These are phyloP conservation scores for Cataglyphis rosenhaueri DNA, from an alignment of 2,888 invertebrate species.

Conservation along the genomic window DNA sequence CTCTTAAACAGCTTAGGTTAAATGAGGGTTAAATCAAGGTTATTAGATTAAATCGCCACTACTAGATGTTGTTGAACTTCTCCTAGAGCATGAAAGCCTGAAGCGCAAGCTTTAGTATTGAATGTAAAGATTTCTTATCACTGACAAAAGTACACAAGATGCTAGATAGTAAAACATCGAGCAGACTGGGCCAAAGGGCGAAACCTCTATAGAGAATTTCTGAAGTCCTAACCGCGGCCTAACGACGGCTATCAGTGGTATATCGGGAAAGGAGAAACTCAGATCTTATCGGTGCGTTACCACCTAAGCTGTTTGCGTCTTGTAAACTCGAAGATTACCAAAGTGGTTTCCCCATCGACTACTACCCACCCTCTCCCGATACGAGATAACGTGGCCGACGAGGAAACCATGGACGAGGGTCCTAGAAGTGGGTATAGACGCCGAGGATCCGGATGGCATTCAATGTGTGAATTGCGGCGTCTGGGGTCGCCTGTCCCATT, in stretches of 20 bases:
- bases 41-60: slow-evolving; percentile 46
- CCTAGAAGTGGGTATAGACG: slow-evolving; percentile 65
- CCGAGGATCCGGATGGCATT: slow-evolving; percentile 74
- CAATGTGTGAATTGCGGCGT: slow-evolving; percentile 80
- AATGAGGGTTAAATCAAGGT: too few species aligned
- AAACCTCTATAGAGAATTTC: slow-evolving; percentile 56
- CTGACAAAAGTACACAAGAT: slow-evolving; percentile 64
- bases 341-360: slow-evolving; percentile 66
- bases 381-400: slow-evolving; percentile 76
- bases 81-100: slow-evolving; percentile 51
- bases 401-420: slow-evolving; percentile 74
- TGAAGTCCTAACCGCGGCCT: slow-evolving; percentile 78
- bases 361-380: slow-evolving; percentile 67
- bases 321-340: slow-evolving; percentile 81
- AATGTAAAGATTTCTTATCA: slow-evolving; percentile 66
- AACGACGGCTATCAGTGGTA: slow-evolving; percentile 77
- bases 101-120: slow-evolving; percentile 57
- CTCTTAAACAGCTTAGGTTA: background rate
- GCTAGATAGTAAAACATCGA: slow-evolving; percentile 61
- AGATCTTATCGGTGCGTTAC: slow-evolving; percentile 83
- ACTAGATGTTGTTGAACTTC: slow-evolving; percentile 51
- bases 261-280: slow-evolving; percentile 77
- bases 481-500: slow-evolving; percentile 60
- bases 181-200: slow-evolving; percentile 58
- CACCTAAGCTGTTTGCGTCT: slow-evolving; percentile 84